Base-by-base conservation (phyloP, 2,113 vertebrate genomes). In the Antennarius striatus region DNA sequence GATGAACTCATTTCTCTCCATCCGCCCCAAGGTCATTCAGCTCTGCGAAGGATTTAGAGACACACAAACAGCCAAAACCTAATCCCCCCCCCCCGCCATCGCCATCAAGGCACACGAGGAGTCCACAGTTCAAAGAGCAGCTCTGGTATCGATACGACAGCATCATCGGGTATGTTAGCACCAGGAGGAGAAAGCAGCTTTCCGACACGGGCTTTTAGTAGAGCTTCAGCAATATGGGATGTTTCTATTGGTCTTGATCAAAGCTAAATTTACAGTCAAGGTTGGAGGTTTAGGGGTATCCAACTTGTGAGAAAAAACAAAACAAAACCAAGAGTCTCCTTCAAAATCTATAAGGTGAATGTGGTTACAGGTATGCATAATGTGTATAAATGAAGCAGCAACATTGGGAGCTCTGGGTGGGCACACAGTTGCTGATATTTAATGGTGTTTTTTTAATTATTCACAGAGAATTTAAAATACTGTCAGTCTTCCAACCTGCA, bases 31-130 rank as follows among this genome's bases (percentile, higher is more conserved):
- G 80, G 85, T 84, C 80, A 81, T 49, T 50, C 17, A 13, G 83
- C 79, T 81, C 72, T 80, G 69, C 80, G 52, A 58, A 57, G 73
- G 85, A 86, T 87, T 87, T 86, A 81, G 64, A 83, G 28, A n/a
- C 65, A 63, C 63, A 73, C 70, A 77, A 73, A 77, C 70, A 60
- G 72, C 63, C 63, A 55, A 81, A 77, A 70, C 64, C 56, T 73
- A 75, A 83, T 83, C 77, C 73, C 39, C 55, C 75, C 65, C 73
- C 79, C 75, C 56, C 72, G 10, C 3, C 16, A 3, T 75, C 58
- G 60, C 55, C 64, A 71, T 63, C 62, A 17, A 59, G 50, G 63
- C 51, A 55, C 65, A 68, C 65, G 10, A 36, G 30, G 10, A 48
- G 57, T 53, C 53, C 42, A 45, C 11, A 54, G 58, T 71, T 81